These are phyloP conservation scores for Ictalurus punctatus DNA, from an alignment of 2,113 vertebrate genomes.

Conservation along the genomic window DNA sequence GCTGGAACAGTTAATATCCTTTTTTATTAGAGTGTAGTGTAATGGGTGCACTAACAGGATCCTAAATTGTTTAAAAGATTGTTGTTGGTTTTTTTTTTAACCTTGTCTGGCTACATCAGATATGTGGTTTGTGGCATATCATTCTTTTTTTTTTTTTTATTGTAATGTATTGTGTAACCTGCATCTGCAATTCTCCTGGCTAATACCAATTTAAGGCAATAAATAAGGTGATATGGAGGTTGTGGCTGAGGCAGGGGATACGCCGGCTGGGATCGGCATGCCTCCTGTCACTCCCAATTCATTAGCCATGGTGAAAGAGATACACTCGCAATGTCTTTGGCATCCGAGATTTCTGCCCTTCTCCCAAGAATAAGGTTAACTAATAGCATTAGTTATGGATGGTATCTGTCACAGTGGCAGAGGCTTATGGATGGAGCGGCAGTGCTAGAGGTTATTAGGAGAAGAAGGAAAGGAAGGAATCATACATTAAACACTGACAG, in stretches of 20 bases:
- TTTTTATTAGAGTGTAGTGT: neutral
- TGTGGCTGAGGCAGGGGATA: neutral
- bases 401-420: slow-evolving; percentile 31
- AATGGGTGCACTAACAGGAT: slow-evolving; percentile 6
- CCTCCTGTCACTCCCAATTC: slow-evolving; percentile 41
- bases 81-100: neutral
- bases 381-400: slow-evolving; percentile 54
- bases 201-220: slow-evolving; percentile 20
- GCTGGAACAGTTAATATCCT: neutral
- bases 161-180: neutral
- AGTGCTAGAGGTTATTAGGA: slow-evolving; percentile 22
- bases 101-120: slow-evolving; percentile 1
- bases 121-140: neutral
- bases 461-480: slow-evolving; percentile 8
- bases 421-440: slow-evolving; percentile 28
- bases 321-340: slow-evolving; percentile 36
- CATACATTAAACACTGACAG: slow-evolving; percentile 16
- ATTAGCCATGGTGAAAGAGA: slow-evolving; percentile 46
- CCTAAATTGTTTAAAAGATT: neutral
- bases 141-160: neutral
- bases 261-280: neutral
- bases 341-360: slow-evolving; percentile 45
- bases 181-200: slow-evolving; percentile 12
- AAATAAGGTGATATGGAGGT: slow-evolving; percentile 20
- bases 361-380: slow-evolving; percentile 41